Evolutionary conservation across 2,113 vertebrate genomes (phyloP).

Genomic region (Fulmarus glacialis): DNA sequence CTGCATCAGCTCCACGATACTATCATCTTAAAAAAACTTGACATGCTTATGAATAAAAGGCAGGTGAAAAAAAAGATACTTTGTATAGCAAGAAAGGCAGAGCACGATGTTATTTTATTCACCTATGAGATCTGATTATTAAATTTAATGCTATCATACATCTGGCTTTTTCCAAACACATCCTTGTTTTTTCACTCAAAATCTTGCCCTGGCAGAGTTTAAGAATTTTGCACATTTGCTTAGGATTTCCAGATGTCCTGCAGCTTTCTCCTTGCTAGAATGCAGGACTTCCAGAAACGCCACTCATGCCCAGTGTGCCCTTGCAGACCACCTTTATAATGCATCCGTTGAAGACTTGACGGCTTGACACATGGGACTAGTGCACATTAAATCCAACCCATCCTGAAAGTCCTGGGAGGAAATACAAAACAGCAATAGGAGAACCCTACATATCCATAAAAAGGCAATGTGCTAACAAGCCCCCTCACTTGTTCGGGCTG

Average conservation of each 20-base stretch:
- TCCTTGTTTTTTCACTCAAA: neutral
- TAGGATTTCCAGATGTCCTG: slow-evolving; percentile 11
- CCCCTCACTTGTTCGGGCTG: neutral
- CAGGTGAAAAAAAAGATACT: neutral
- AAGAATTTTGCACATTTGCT: neutral
- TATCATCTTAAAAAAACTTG: neutral
- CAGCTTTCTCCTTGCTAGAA: neutral
- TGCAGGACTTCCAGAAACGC: neutral
- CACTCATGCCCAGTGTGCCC: neutral
- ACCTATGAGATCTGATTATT: neutral
- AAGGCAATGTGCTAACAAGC: neutral
- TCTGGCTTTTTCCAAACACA: neutral
- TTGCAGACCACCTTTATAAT: neutral
- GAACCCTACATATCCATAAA: neutral
- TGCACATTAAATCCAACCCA: neutral
- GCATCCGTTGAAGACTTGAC: neutral
- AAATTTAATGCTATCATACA: neutral
- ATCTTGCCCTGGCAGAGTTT: neutral
- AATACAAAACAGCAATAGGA: neutral
- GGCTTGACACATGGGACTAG: neutral
- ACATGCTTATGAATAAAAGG: neutral
- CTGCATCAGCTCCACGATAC: neutral
- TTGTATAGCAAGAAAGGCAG: neutral
- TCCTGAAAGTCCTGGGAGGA: neutral
- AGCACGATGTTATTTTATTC: neutral